Base-by-base conservation (phyloP, 2,888 invertebrate species). In the Apoderus coryli region DNA sequence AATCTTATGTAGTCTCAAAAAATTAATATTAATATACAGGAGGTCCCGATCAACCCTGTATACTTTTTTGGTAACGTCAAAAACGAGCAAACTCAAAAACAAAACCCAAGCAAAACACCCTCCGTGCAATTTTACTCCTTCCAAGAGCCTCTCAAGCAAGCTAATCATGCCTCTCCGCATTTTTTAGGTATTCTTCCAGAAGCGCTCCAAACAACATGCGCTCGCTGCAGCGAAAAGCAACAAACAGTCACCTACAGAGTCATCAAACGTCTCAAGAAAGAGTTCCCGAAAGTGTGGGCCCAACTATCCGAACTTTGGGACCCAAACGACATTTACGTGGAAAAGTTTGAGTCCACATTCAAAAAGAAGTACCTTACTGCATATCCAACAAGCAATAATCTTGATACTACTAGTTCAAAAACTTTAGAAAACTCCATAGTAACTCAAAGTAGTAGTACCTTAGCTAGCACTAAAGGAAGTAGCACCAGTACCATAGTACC, bases 181-280 rank as follows among this genome's bases (percentile, higher is more conserved):
- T 10, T 52, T 51, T 30, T 59, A 79, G 79, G 69, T 49, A 64
- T 76, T 41, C 59, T 79, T 7, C 78, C 78, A 4, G 78, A 79
- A 56, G 77, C 76, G 2, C 50, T 79, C 29, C 54, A 65, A 40
- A 73, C 72, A 14, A 72, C 69, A 44, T 78, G 78, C 52, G 50
- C 61, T 10, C 63, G 72, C 28, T 77, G 78, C 48, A 72, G 72
- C 3, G 70, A 71, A 29, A 65, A 69, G 33, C 78, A 79, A 54
- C 74, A 71, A 51, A 57, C 54, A 27, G 66, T 65, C 1, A 73
- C 76, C 0, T 64, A 74, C 9, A 70, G 70, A 45, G 67, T 75
- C 10, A 72, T 80, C 35, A 67, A 60, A 37, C 63, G 74, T 30
- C 55, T 80, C 29, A 70, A 65, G 48, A 57, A 63, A 35, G 74